A percentile compares a stretch with the other conserved stretches of the same genome.
Conservation (phyloP, 2,797 vertebrate genomes). For the Anguilla pacifica region DNA sequence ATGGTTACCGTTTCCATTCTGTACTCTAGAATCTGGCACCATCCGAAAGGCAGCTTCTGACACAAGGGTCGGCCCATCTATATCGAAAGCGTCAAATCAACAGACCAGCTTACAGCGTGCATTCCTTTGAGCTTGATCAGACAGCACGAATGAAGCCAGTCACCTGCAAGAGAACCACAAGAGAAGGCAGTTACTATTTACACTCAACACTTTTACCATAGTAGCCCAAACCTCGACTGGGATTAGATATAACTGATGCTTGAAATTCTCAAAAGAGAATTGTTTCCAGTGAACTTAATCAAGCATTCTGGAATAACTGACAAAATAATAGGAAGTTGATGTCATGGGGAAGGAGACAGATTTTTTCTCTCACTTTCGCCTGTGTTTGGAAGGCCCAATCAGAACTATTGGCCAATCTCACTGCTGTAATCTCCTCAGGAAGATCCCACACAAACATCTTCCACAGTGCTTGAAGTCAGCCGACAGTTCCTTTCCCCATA, state of each 20-base stretch:
- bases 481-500: background rate
- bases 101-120: constrained; percentile 16
- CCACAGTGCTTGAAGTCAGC: background rate
- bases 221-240: background rate
- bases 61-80: constrained; percentile 58
- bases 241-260: constrained; percentile 15
- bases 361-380: background rate
- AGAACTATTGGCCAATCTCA: background rate
- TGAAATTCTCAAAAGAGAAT: constrained; percentile 21
- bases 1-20: constrained; percentile 72
- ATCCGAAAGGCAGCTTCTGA: constrained; percentile 66
- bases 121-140: background rate
- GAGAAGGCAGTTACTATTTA: constrained; percentile 4
- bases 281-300: background rate
- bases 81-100: constrained; percentile 39
- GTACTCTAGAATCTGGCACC: constrained; percentile 61
- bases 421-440: background rate
- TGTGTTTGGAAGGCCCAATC: background rate
- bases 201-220: background rate
- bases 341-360: background rate
- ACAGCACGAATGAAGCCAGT: constrained; percentile 33
- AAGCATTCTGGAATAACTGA: background rate
- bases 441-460: background rate
- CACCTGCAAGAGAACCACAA: constrained; percentile 38
- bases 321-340: background rate